These are phyloP conservation scores for Poecilia latipinna DNA, from an alignment of 2,113 vertebrate species.

Conservation along the genomic window DNA sequence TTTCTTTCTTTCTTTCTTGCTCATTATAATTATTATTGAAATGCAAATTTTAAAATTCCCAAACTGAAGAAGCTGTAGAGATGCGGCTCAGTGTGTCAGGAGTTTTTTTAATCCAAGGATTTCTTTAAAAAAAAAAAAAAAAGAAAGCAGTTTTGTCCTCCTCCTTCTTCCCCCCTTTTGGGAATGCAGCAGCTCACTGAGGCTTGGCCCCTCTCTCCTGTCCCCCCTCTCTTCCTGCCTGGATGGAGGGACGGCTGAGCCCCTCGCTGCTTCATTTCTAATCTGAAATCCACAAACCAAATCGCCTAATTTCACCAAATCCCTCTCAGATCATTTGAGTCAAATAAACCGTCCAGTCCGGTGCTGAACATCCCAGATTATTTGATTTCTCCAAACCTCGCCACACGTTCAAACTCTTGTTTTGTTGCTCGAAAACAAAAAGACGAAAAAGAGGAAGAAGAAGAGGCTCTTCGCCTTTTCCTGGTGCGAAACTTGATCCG, in stretches of 20 bases:
- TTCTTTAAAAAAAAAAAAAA: background rate
- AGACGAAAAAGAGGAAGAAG: background rate
- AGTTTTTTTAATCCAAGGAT: conserved; percentile 38
- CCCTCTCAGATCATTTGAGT: background rate
- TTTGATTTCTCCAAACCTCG: conserved; percentile 27
- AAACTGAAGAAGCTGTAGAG: conserved; percentile 46
- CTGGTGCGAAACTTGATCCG: conserved; percentile 63
- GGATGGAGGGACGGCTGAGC: conserved; percentile 84
- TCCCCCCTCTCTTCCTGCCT: conserved; percentile 69
- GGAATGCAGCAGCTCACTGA: conserved; percentile 87
- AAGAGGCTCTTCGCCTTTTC: conserved; percentile 11
- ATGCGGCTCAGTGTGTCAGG: conserved; percentile 35
- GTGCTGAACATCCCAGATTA: background rate
- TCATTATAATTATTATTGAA: conserved; percentile 49
- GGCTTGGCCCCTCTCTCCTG: conserved; percentile 80
- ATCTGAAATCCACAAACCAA: background rate
- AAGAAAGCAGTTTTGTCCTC: background rate
- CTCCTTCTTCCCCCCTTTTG: conserved; percentile 68
- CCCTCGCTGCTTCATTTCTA: background rate
- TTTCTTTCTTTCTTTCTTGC: conserved; percentile 11
- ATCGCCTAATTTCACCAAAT: background rate
- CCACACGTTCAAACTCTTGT: background rate
- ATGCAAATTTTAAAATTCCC: conserved; percentile 62
- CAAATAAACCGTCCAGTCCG: background rate
- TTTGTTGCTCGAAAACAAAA: background rate